A percentile compares a stretch with the other conserved stretches of the same genome.
Evolutionary conservation across 2,888 invertebrate species (phyloP).

Genomic region (Lycia hirtaria): DNA sequence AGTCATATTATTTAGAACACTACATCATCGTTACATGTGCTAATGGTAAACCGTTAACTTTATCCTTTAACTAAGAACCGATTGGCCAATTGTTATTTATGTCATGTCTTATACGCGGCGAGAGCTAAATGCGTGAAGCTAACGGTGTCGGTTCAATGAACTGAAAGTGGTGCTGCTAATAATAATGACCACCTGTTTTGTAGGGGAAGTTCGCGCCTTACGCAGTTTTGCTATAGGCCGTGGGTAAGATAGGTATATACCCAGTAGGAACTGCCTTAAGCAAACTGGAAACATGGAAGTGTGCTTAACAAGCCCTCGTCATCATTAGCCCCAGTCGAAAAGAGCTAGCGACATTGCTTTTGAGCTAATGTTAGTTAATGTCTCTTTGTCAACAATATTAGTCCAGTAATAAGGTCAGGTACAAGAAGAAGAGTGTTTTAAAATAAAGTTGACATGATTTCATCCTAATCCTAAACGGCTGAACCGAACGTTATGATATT

Average conservation of each 20-base stretch:
- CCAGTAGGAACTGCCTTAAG: constrained; percentile 22
- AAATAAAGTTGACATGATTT: too few species aligned
- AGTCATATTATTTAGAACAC: constrained; percentile 15
- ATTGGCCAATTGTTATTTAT: constrained; percentile 78
- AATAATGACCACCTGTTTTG: constrained; percentile 77
- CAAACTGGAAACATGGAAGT: too few species aligned
- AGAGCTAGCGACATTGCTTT: constrained; percentile 10
- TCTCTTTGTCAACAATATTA: background rate
- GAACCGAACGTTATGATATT: too few species aligned
- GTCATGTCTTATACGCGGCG: constrained; percentile 71
- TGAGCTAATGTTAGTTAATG: constrained; percentile 2
- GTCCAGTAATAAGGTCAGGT: too few species aligned
- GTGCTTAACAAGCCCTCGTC: constrained; percentile 34
- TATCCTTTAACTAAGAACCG: constrained; percentile 57
- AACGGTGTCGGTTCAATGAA: constrained; percentile 82
- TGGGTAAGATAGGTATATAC: constrained; percentile 26
- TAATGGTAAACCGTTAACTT: constrained; percentile 44
- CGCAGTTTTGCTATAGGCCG: constrained; percentile 1
- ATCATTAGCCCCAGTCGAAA: constrained; percentile 22
- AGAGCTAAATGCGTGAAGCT: constrained; percentile 79
- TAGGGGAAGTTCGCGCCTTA: constrained; percentile 60
- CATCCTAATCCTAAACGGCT: too few species aligned
- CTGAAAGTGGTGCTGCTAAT: constrained; percentile 76
- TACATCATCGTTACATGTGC: constrained; percentile 11
- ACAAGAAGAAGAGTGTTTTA: too few species aligned